These are phyloP conservation scores for Arbacia lixula DNA, from an alignment of 53 echinoderm and acorn worm species.

Conservation along the genomic window DNA sequence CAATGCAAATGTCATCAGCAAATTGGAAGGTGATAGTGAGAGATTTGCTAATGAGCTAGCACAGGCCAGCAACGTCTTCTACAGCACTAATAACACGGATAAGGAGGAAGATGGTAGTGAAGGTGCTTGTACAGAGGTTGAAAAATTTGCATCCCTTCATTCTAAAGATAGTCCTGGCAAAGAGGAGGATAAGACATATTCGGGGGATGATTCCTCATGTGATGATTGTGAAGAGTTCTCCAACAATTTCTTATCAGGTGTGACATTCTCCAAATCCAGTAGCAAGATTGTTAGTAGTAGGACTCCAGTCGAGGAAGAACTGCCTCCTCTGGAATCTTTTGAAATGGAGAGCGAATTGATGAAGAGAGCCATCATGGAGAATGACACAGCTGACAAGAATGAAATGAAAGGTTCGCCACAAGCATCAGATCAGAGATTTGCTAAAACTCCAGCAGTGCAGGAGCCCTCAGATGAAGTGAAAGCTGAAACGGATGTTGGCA, in stretches of 20 bases:
- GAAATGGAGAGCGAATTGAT: no score
- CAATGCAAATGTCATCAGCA: neutral
- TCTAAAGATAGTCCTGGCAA: neutral
- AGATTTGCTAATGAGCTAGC: constrained; percentile 41
- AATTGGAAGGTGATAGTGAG: constrained; percentile 5
- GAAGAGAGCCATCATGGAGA: no score
- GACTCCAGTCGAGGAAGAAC: constrained; percentile 6
- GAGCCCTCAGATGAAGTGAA: no score
- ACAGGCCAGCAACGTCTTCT: constrained; percentile 14
- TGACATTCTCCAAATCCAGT: neutral
- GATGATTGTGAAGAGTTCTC: constrained; percentile 25
- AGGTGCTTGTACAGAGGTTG: no score
- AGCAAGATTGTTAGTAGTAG: neutral
- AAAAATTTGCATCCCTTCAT: no score
- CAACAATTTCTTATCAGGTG: constrained; percentile 35
- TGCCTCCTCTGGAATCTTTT: constrained; percentile 33
- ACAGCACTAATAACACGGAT: constrained; percentile 21
- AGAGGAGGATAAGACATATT: neutral
- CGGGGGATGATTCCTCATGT: constrained; percentile 9
- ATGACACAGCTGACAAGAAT: no score
- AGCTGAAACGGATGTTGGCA: no score
- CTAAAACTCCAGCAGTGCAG: no score
- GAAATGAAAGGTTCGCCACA: no score
- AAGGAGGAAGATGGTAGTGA: no score
- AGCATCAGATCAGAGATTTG: no score